These are phyloP conservation scores for Anthopleura sola DNA, from an alignment of 64 coral and sea anemone species.

Conservation along the genomic window DNA sequence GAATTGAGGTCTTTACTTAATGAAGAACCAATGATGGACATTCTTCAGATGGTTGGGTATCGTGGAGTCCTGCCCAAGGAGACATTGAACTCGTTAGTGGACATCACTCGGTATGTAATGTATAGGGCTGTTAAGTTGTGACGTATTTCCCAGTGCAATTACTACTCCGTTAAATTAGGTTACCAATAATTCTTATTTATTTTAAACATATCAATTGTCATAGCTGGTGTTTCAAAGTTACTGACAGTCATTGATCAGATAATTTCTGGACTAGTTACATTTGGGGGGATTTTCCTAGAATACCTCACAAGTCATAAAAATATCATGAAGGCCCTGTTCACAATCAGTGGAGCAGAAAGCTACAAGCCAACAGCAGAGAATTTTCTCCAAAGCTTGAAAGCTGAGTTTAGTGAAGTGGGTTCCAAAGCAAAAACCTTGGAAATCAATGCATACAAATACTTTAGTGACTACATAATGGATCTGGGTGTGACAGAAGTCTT, in stretches of 20 bases:
- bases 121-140: too few species aligned
- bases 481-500: constrained; percentile 37
- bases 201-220: constrained; percentile 67
- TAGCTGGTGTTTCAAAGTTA: constrained; percentile 60
- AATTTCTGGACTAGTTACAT: constrained; percentile 51
- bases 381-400: constrained; percentile 64
- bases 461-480: constrained; percentile 60
- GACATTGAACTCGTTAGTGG: constrained; percentile 40
- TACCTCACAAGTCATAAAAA: constrained; percentile 56
- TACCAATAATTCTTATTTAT: constrained; percentile 42
- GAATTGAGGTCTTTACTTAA: constrained; percentile 27
- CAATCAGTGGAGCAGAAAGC: constrained; percentile 43
- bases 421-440: constrained; percentile 52
- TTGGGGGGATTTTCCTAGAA: constrained; percentile 43
- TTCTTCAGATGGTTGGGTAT: constrained; percentile 51
- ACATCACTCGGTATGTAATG: constrained; percentile 34
- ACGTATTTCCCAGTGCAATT: too few species aligned
- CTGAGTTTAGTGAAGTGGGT: constrained; percentile 62
- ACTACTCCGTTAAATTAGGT: too few species aligned
- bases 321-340: constrained; percentile 66
- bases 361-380: constrained; percentile 51
- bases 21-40: constrained; percentile 47
- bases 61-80: constrained; percentile 44
- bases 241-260: constrained; percentile 73
- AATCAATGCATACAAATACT: constrained; percentile 66